Conservation (phyloP, 1,140 invertebrate species). For the Papilio polyxenes region DNA sequence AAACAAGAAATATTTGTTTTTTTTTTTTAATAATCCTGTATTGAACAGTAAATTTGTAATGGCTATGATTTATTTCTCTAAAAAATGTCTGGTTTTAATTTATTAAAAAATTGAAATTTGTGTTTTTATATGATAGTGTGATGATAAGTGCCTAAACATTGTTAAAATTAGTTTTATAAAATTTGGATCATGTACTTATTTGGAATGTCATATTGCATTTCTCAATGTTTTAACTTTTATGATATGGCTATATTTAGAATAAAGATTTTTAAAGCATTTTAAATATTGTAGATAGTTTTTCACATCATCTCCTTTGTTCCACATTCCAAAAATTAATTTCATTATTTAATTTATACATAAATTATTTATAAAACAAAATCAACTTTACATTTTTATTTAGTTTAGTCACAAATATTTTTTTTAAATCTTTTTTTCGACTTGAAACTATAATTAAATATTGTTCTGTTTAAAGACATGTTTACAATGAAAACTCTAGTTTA, state of each 20-base stretch:
- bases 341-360: constrained; percentile 22
- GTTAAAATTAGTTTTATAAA: constrained; percentile 53
- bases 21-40: background rate
- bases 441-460: background rate
- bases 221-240: constrained; percentile 13
- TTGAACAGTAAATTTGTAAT: background rate
- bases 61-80: background rate
- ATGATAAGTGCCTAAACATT: constrained; percentile 45
- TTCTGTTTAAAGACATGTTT: constrained; percentile 10
- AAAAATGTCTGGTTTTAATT: background rate
- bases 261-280: background rate
- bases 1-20: too few species aligned
- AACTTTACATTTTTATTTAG: constrained; percentile 14
- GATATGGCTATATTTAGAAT: background rate
- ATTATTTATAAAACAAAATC: constrained; percentile 21
- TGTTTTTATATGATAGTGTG: constrained; percentile 34
- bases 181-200: constrained; percentile 40
- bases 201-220: constrained; percentile 36
- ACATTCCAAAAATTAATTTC: constrained; percentile 38
- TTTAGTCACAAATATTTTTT: constrained; percentile 36
- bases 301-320: constrained; percentile 1
- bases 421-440: background rate
- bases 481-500: constrained; percentile 5
- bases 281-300: constrained; percentile 11
- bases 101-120: background rate